A percentile compares a stretch with the other conserved stretches of the same genome.
phyloP scores from a whole-genome alignment of 2,888 invertebrate genomes.

The Amphipoea oculea region DNA sequence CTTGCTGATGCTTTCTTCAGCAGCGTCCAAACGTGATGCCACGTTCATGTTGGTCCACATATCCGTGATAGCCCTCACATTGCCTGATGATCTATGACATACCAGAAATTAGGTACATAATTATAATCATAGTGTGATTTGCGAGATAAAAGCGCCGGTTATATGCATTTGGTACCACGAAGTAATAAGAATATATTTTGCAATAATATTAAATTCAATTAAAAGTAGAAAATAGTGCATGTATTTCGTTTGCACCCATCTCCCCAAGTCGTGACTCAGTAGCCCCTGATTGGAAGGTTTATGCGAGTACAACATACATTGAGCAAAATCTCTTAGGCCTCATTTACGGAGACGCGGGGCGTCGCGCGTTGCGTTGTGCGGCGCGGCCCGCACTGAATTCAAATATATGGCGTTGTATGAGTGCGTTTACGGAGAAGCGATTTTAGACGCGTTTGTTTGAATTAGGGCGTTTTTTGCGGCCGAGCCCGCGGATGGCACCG shows the following conservation, averaged over 20 bases:
- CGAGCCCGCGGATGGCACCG: too few species aligned
- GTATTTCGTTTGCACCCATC: background rate
- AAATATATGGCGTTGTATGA: too few species aligned
- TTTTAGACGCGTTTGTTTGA: too few species aligned
- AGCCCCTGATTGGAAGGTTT: background rate
- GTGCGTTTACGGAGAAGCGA: too few species aligned
- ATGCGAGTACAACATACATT: background rate
- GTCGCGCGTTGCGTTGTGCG: too few species aligned
- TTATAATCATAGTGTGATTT: slow-evolving; percentile 6
- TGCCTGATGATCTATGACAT: slow-evolving; percentile 81
- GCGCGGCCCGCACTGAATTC: too few species aligned
- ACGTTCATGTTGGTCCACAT: slow-evolving; percentile 92
- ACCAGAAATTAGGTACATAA: background rate
- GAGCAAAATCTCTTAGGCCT: background rate
- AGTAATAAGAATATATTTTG: background rate
- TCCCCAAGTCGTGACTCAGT: background rate
- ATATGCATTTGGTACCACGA: background rate
- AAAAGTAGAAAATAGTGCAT: too few species aligned
- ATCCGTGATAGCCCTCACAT: slow-evolving; percentile 89
- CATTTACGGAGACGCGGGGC: too few species aligned
- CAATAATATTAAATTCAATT: background rate
- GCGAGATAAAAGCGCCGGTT: background rate
- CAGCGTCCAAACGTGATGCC: slow-evolving; percentile 92
- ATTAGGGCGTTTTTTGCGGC: too few species aligned
- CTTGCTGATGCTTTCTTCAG: slow-evolving; percentile 91